Evolutionary conservation across 1,140 invertebrate genomes (phyloP).

Genomic region (Drosophila biarmipes): DNA sequence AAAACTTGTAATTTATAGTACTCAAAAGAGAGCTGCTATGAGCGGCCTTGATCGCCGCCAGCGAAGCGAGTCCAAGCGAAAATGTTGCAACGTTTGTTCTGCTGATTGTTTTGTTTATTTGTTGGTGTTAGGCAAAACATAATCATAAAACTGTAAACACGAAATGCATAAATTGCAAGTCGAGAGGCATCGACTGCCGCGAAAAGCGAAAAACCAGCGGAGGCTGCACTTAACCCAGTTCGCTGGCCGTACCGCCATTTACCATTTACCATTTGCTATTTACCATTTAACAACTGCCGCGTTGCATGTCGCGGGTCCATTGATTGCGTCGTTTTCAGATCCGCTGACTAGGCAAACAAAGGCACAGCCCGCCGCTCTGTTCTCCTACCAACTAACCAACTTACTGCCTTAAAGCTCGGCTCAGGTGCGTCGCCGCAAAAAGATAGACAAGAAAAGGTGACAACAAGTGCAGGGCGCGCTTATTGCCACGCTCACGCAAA

Average conservation of each 20-base stretch:
- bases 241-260: constrained; percentile 29
- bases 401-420: neutral
- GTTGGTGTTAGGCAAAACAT: constrained; percentile 56
- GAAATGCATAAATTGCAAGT: constrained; percentile 73
- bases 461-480: constrained; percentile 44
- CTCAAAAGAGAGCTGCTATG: constrained; percentile 25
- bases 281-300: constrained; percentile 37
- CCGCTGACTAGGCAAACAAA: constrained; percentile 56
- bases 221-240: constrained; percentile 71
- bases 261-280: constrained; percentile 23
- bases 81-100: constrained; percentile 77
- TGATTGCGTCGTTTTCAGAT: constrained; percentile 50
- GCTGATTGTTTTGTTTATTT: constrained; percentile 78
- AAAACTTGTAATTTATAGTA: constrained; percentile 69
- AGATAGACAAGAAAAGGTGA: constrained; percentile 11
- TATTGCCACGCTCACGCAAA: constrained; percentile 25
- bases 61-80: constrained; percentile 31
- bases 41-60: constrained; percentile 64
- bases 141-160: constrained; percentile 79
- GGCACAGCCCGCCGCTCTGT: constrained; percentile 12
- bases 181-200: constrained; percentile 33
- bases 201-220: constrained; percentile 9
- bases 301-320: constrained; percentile 60
- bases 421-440: constrained; percentile 24
- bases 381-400: constrained; percentile 1